Conservation (phyloP, 2,888 invertebrate genomes). For the Eupithecia insigniata region DNA sequence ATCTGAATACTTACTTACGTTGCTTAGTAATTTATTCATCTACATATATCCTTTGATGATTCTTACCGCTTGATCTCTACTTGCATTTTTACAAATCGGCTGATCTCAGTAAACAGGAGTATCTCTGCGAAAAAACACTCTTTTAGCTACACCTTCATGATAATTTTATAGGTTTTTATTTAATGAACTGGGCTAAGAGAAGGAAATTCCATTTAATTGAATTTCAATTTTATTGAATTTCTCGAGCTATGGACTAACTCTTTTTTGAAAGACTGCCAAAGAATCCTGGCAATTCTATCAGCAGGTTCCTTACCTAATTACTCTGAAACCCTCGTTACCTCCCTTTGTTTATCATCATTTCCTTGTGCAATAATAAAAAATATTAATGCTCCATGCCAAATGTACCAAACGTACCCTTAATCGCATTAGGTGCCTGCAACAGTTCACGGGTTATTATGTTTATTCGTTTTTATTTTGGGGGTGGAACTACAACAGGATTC, state of each 20-base stretch:
- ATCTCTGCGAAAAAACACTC: too few species aligned
- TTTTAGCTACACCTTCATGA: too few species aligned
- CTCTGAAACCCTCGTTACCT: constrained; percentile 27
- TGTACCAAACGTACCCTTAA: constrained; percentile 58
- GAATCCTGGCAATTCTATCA: neutral
- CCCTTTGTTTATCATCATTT: constrained; percentile 75
- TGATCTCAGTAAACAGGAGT: too few species aligned
- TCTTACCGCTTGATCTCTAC: neutral
- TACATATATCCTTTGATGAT: too few species aligned
- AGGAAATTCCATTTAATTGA: too few species aligned
- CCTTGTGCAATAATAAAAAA: constrained; percentile 75
- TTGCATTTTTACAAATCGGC: neutral
- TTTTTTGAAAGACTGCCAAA: neutral
- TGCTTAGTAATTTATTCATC: neutral
- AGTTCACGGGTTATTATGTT: constrained; percentile 80
- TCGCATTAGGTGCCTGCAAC: constrained; percentile 74
- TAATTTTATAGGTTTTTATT: too few species aligned
- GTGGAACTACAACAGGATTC: constrained; percentile 61
- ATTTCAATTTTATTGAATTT: too few species aligned
- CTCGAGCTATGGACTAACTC: neutral
- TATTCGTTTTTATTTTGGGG: constrained; percentile 73
- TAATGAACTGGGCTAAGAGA: too few species aligned
- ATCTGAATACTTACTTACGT: neutral
- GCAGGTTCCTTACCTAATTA: constrained; percentile 4
- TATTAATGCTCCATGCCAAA: constrained; percentile 75